Evolutionary conservation across 2,797 vertebrate genomes (phyloP).

Genomic region (Garrulus glandarius): DNA sequence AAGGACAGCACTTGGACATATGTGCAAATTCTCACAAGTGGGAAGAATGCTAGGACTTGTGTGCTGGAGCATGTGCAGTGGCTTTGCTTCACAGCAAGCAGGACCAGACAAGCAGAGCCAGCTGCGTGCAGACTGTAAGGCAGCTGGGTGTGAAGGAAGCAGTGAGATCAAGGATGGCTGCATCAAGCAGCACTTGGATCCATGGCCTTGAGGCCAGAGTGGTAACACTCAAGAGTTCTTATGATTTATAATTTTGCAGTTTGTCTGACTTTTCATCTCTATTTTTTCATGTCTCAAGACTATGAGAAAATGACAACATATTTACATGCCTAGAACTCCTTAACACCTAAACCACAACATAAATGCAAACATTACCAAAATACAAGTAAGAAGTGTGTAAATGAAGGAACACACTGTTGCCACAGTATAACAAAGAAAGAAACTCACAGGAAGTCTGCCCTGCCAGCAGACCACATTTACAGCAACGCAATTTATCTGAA

Average conservation of each 20-base stretch:
- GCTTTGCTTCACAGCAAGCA: neutral
- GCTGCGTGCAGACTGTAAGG: neutral
- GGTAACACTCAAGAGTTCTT: neutral
- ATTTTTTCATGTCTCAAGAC: neutral
- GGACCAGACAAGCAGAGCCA: fast-evolving
- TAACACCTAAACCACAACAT: neutral
- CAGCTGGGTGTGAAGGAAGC: neutral
- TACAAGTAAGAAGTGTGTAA: neutral
- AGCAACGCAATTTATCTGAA: neutral
- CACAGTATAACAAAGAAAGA: neutral
- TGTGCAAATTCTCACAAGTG: neutral
- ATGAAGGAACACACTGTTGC: neutral
- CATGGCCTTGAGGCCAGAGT: neutral
- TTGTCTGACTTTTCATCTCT: neutral
- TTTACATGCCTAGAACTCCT: neutral
- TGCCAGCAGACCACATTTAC: neutral
- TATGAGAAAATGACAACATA: neutral
- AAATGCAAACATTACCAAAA: neutral
- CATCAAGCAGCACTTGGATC: too few species aligned
- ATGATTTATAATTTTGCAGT: neutral
- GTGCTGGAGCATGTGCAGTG: neutral
- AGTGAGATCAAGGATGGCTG: neutral
- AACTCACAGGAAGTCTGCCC: neutral
- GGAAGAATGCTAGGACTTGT: neutral
- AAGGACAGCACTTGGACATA: neutral